Evolutionary conservation across 2,888 invertebrate species (phyloP).

Genomic region (Agapostemon virescens): DNA sequence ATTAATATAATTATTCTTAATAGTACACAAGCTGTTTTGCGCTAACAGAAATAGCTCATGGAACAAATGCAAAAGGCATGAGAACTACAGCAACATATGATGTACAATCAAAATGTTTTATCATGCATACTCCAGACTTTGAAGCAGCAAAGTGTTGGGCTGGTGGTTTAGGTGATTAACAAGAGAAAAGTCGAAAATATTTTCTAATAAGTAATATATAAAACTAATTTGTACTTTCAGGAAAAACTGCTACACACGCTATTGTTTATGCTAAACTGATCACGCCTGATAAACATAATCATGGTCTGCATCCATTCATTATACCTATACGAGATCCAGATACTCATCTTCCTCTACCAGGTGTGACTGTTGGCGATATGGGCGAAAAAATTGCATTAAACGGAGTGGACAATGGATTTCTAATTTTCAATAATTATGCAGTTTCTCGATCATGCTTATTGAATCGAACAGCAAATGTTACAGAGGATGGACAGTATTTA

Average conservation of each 20-base stretch:
- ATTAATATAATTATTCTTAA: constrained; percentile 2
- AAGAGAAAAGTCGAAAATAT: background rate
- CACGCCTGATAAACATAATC: constrained; percentile 88
- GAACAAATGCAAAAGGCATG: constrained; percentile 95
- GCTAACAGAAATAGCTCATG: constrained; percentile 96
- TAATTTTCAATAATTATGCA: constrained; percentile 90
- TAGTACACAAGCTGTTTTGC: constrained; percentile 91
- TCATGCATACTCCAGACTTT: constrained; percentile 95
- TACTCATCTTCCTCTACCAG: constrained; percentile 87
- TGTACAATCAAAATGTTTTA: constrained; percentile 87
- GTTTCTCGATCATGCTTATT: constrained; percentile 90
- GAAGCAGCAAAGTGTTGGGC: constrained; percentile 98
- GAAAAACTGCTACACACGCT: constrained; percentile 92
- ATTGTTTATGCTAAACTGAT: constrained; percentile 93
- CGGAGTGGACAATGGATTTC: constrained; percentile 95
- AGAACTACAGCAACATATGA: constrained; percentile 95
- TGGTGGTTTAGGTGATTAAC: constrained; percentile 90
- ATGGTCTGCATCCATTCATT: constrained; percentile 94
- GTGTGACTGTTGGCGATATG: constrained; percentile 94
- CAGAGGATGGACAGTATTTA: constrained; percentile 90
- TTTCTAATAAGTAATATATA: background rate
- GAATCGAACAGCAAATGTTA: constrained; percentile 93
- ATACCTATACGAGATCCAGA: constrained; percentile 90
- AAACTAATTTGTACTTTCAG: constrained; percentile 77
- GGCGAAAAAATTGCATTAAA: constrained; percentile 96